Evolutionary conservation across 2,888 invertebrate species (phyloP), one percentile per base, ranked within the genome.

Genomic region (Thereva unica): DNA sequence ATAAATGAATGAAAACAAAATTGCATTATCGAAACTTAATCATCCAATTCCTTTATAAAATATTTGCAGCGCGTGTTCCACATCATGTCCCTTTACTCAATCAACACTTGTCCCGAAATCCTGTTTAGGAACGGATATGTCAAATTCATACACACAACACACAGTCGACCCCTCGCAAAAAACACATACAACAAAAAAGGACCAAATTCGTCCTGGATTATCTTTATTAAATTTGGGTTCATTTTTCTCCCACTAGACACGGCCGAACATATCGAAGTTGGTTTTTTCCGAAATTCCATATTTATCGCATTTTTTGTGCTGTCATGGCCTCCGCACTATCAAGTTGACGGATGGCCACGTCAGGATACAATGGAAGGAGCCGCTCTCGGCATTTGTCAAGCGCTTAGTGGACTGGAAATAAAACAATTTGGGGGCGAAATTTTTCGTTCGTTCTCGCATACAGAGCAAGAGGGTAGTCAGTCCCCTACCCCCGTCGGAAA

Each of bases 221-320:
- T 69, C 69, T 67, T 69, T 69, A 69, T 69, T 67, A 69, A 67
- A 69, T 69, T 67, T 69, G 59, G 64, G 64, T 67, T 57, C 64
- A 67, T 69, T 69, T 67, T 47, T 55, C 54, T 59, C 59, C 47
- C 47, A 47, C 49, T 23, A 59, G 37, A 42, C 42, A 57, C 41
- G 37, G 49, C 47, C 49, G 47, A 59, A 45, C 12, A 42, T 59
- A 23, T 49, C 47, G 59, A 49, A 59, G 59, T 59, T 47, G 59
- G 47, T 64, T 55, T 55, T 64, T 47, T 64, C 35, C 64, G 40
- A 9, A 38, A 65, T 65, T 66, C 66, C 66, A 66, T 66, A 66
- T 68, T 68, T 68, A 66, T 68, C 55, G 42, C 12, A 57, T 64
- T 68, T 66, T 65, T 64, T 69, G 41, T 52, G 52, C 53, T 42